Evolutionary conservation across 2,888 invertebrate genomes (phyloP).

Genomic region (Belgica antarctica): DNA sequence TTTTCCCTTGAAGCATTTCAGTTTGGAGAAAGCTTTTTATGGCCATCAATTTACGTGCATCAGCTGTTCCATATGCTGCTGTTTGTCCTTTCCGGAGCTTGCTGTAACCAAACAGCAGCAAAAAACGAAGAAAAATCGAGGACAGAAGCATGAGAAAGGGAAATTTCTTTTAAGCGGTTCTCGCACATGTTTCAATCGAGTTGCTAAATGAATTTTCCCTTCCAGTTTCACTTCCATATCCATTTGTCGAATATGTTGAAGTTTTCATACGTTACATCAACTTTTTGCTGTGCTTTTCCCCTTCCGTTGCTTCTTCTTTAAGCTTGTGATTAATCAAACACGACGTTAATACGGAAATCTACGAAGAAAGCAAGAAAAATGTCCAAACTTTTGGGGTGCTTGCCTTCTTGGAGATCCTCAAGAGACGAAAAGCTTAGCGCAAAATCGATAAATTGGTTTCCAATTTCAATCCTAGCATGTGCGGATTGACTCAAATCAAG

Average conservation of each 20-base stretch:
- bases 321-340: background rate
- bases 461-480: background rate
- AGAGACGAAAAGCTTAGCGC: background rate
- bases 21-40: background rate
- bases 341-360: background rate
- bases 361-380: background rate
- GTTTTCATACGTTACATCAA: background rate
- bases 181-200: background rate
- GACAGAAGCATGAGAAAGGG: too few relatives aligned
- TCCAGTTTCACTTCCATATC: too few relatives aligned
- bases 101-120: too few relatives aligned
- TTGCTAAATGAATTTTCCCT: background rate
- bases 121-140: too few relatives aligned
- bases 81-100: background rate
- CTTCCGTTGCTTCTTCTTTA: background rate
- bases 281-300: background rate
- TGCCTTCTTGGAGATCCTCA: too few relatives aligned
- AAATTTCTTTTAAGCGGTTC: too few relatives aligned
- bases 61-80: background rate
- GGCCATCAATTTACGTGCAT: background rate
- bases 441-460: background rate
- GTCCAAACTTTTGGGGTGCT: background rate
- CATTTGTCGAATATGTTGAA: background rate
- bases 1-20: background rate
- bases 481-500: background rate